These are phyloP conservation scores for Porites lobata DNA, from an alignment of 92 coral and sea anemone genomes.

Conservation along the genomic window DNA sequence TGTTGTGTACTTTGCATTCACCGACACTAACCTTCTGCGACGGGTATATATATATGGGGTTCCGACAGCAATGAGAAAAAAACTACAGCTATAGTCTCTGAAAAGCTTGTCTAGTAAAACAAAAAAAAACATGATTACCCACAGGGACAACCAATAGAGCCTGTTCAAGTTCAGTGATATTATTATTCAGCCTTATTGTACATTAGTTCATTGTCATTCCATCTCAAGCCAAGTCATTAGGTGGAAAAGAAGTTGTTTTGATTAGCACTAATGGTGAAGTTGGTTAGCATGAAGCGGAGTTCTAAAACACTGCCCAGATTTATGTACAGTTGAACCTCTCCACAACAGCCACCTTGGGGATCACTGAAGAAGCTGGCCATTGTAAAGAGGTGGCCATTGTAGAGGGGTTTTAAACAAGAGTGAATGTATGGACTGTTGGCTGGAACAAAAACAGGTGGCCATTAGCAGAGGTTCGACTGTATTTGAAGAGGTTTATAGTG, in stretches of 20 bases:
- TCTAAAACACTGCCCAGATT: no score
- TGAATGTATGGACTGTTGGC: no score
- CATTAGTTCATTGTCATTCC: background rate
- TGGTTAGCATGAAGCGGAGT: no score
- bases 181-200: background rate
- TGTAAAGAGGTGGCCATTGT: no score
- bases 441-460: no score
- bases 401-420: no score
- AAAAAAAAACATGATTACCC: background rate
- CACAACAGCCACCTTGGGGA: no score
- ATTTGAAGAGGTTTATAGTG: no score
- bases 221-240: background rate
- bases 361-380: no score
- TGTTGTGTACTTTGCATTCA: conserved; percentile 19
- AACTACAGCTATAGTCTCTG: background rate
- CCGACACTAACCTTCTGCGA: conserved; percentile 46
- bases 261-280: no score
- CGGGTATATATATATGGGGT: conserved; percentile 49
- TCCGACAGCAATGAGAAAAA: background rate
- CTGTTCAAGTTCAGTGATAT: background rate
- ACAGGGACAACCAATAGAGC: background rate
- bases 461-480: no score
- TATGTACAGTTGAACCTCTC: no score
- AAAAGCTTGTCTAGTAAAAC: background rate
- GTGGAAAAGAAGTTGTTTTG: background rate